phyloP scores from a whole-genome alignment of 23 tunicate genomes.

The Halocynthia roretzi region DNA sequence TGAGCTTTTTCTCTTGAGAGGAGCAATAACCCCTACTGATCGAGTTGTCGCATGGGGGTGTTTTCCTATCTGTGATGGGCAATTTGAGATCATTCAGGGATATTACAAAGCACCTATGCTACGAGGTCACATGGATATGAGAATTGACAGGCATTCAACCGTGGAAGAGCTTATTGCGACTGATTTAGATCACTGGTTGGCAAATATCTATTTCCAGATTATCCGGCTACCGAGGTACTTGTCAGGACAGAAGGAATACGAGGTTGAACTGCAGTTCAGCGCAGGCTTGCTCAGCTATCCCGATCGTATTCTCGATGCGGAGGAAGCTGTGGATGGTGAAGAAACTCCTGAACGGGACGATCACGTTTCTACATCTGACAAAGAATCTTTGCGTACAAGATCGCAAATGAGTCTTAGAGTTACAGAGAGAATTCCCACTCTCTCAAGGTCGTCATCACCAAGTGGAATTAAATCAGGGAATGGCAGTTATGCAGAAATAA shows the following conservation, averaged over 20 bases:
- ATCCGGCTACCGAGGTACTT: constrained; percentile 73
- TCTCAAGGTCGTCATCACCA: not conserved
- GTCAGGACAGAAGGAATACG: constrained; percentile 96
- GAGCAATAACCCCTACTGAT: constrained; percentile 79
- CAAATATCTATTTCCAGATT: constrained; percentile 79
- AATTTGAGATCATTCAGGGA: constrained; percentile 81
- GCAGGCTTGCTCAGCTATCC: constrained; percentile 82
- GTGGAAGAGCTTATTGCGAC: constrained; percentile 73
- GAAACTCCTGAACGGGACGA: constrained; percentile 45
- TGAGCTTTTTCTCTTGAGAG: constrained; percentile 83
- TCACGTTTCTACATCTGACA: constrained; percentile 14
- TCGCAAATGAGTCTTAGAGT: constrained; percentile 18
- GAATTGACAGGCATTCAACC: constrained; percentile 66
- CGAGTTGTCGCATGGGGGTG: constrained; percentile 96
- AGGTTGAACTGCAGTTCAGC: constrained; percentile 90
- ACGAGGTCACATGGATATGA: constrained; percentile 87
- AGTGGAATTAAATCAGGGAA: not conserved
- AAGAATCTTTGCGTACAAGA: constrained; percentile 11
- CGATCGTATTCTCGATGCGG: constrained; percentile 60
- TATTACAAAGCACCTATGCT: constrained; percentile 81
- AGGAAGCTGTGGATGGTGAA: constrained; percentile 88
- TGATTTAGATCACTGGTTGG: constrained; percentile 96
- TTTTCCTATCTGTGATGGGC: constrained; percentile 92
- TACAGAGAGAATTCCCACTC: not conserved
- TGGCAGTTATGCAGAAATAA: not conserved